phyloP scores from a whole-genome alignment of 2,113 vertebrate genomes.

The Miniopterus natalensis region DNA sequence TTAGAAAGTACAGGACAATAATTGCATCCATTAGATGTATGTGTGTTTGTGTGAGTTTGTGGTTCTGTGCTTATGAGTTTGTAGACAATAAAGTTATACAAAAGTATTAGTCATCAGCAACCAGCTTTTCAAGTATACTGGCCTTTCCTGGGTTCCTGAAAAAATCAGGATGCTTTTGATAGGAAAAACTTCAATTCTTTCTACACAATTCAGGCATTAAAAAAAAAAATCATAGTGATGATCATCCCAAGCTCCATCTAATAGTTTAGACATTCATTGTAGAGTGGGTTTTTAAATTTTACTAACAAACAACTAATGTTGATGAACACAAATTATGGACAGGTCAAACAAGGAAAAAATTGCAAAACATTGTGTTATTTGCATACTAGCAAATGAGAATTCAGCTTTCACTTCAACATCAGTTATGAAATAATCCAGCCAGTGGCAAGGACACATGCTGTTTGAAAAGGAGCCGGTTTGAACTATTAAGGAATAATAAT shows the following conservation, averaged over 20 bases:
- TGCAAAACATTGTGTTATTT: conserved; percentile 53
- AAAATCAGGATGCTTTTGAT: not conserved
- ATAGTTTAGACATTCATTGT: not conserved
- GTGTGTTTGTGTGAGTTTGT: not conserved
- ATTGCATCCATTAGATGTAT: not conserved
- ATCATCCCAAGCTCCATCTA: not conserved
- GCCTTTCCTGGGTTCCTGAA: not conserved
- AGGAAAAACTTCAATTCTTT: not conserved
- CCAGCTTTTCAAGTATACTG: not conserved
- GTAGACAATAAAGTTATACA: too few species aligned
- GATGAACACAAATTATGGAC: not conserved
- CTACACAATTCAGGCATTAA: not conserved
- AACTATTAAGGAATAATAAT: not conserved
- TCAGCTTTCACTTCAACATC: not conserved
- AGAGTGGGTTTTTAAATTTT: conserved; percentile 8
- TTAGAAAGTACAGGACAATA: not conserved
- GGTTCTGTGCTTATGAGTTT: not conserved
- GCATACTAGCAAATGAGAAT: conserved; percentile 53
- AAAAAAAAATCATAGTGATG: not conserved
- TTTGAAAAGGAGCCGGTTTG: not conserved
- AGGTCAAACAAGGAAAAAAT: not conserved
- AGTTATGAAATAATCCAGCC: not conserved
- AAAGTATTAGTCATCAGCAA: not conserved
- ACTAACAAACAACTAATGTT: not conserved
- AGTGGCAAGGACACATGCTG: not conserved